Base-by-base conservation (phyloP, 2,888 invertebrate genomes). In the Melanostoma scalare region DNA sequence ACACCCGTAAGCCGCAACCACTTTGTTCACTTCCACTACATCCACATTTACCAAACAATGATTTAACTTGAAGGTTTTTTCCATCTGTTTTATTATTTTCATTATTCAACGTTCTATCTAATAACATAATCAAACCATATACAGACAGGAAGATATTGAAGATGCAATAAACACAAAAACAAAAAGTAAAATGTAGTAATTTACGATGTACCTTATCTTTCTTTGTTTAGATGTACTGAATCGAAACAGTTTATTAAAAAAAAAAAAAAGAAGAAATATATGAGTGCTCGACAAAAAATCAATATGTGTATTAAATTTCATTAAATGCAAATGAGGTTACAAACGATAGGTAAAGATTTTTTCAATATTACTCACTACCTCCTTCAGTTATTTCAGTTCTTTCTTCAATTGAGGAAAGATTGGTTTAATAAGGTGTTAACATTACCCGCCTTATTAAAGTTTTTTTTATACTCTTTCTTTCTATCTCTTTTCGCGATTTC, bases 251-350 rank as follows among this genome's bases (percentile, higher is more conserved):
- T 33, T 52, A 42, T 60, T 9, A 3, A 42, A 2, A 60, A 60
- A 42, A 60, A 60, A 33, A n/a, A 56, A 9, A 55, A 6, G 4
- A 3, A 50, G 3, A 30, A 46, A 3, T 46, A 46, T 42, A 42
- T 20, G 36, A n/a, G 6, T 20, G n/a, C 4, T 5, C 5, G 20
- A 31, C 8, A 61, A 38, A 61, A 63, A 50, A 38, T n/a, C 20
- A 61, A 36, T 46, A 35, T 6, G 20, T 48, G 36, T 61, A 36
- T 48, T 35, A 46, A 36, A 56, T 52, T 52, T 38, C 48, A 55
- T 44, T 4, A 68, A 48, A 77, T 71, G 63, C 38, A 77, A 72
- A 77, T 72, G 33, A 65, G 65, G 46, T 58, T 56, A 52, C 65
- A 50, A 56, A 38, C 20, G 20, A 20, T 20, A 20, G 20, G 20